Evolutionary conservation across 2,113 vertebrate species (phyloP), one percentile per base, ranked within the genome.

Genomic region (Equus przewalskii): DNA sequence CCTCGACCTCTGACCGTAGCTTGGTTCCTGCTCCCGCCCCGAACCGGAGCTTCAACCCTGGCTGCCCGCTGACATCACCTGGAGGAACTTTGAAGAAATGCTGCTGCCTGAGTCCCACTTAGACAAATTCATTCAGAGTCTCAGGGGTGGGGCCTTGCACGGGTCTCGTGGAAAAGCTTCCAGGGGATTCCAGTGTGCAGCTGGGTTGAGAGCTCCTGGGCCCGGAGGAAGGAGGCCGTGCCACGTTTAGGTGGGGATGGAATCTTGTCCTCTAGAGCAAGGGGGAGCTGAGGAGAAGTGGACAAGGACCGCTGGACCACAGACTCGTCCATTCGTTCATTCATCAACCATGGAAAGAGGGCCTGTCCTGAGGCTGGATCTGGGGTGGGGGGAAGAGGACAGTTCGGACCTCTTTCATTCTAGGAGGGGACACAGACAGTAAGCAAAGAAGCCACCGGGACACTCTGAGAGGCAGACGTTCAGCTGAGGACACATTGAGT

Each of bases 401-500:
- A 60, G 49, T 26, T 6, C n/a, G 64, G 28, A 6, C 7, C 60
- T 30, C 41, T 60, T 91, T 64, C 62, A 1, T 56, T 76, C 6
- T 5, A 41, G 44, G 10, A 26, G 82, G 44, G 36, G 62, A 78
- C 44, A 56, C 46, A 46, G 46, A 33, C 2, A 15, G 44, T n/a
- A 54, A 30, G n/a, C 30, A 58, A 28, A 6, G n/a, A 62, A 2
- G 19, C 7, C 51, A 8, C 15, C 79, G 14, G 41, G 30, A 36
- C 12, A 8, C 58, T 73, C 30, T 2, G 16, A 2, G 22, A 54
- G 41, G 73, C 24, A 13, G 30, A 12, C 11, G 36, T n/a, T 46
- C 11, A 1, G 1, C 1, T 3, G 36, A 44, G 60, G 54, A 19
- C 0, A 0, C 6, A 1, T 46, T 0, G 1, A 28, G 41, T 30